Base-by-base conservation (phyloP, 2,888 invertebrate genomes). In the Stenchaetothrips biformis region DNA sequence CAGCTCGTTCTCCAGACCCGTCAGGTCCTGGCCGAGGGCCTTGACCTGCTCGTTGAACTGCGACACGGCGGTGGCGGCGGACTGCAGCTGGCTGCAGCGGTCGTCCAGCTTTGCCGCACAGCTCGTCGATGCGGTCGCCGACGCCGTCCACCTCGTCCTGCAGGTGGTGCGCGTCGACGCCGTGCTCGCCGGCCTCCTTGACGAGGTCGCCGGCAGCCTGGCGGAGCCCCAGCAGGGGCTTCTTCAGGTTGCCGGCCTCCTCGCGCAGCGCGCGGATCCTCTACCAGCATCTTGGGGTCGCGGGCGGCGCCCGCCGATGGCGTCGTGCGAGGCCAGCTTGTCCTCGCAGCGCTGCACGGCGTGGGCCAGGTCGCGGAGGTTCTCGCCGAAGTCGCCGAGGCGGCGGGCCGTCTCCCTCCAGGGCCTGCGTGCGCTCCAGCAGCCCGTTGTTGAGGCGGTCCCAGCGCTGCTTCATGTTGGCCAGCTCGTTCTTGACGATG, bases 11-110 rank as follows among this genome's bases (percentile, higher is more conserved):
- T 98, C 97, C 80, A 98, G 87, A 80, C 91, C 92, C 0, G 92
- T 90, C 3, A 98, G 87, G 85, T 96, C 94, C 82, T 92, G 90
- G 27, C 92, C 91, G 1, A 97, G 88, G 74, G 87, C 89, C 87
- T 96, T 96, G 18, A 96, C 92, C 88, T 94, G 93, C 82, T 96
- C 95, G 87, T 95, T 95, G 88, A 96, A 96, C 84, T 94, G 94
- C 0, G 94, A 91, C 79, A 95, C 92, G 0, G 95, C 95, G 0
- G 93, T 94, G 0, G 95, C 94, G 0, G 96, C 96, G 0, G 94
- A 94, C 83, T 95, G 95, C 80, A 97, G 87, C 83, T 93, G 91
- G 79, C 92, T 92, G 84, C 93, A 92, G 7, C 95, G 91, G 83
- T 95, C 94, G 80, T 92, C 92, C 4, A 97, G 90, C 83, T 93